Evolutionary conservation across 2,113 vertebrate genomes (phyloP).

Genomic region (Notiomystis cincta): DNA sequence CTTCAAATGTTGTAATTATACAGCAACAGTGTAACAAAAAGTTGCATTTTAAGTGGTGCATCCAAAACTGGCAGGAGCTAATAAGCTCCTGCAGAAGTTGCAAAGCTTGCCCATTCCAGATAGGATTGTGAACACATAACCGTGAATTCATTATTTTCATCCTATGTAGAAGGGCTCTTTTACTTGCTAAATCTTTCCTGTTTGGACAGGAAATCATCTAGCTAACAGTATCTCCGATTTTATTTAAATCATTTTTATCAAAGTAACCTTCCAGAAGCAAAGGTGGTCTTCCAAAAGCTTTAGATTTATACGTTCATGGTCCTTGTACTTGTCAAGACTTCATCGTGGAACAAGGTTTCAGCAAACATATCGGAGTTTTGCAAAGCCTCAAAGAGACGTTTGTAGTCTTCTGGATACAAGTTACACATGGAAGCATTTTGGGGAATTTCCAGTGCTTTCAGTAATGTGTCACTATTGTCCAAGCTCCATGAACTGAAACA

Average conservation of each 20-base stretch:
- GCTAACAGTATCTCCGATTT: background rate
- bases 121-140: background rate
- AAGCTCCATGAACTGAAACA: slow-evolving; percentile 83
- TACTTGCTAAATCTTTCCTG: background rate
- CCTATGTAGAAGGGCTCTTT: background rate
- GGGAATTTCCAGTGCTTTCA: slow-evolving; percentile 68
- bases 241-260: slow-evolving; percentile 3
- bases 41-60: background rate
- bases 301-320: background rate
- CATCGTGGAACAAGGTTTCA: slow-evolving; percentile 83
- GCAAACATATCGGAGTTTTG: slow-evolving; percentile 75
- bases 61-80: background rate
- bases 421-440: slow-evolving; percentile 64
- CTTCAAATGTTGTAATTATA: background rate
- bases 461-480: slow-evolving; percentile 62
- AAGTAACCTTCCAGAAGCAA: slow-evolving; percentile 46
- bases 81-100: background rate
- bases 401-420: slow-evolving; percentile 83
- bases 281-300: background rate
- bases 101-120: background rate
- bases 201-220: background rate
- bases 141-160: background rate
- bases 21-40: background rate
- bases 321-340: slow-evolving; percentile 67
- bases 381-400: slow-evolving; percentile 81